Evolutionary conservation across 2,797 vertebrate species (phyloP).

Genomic region (Sebastes diploproa): DNA sequence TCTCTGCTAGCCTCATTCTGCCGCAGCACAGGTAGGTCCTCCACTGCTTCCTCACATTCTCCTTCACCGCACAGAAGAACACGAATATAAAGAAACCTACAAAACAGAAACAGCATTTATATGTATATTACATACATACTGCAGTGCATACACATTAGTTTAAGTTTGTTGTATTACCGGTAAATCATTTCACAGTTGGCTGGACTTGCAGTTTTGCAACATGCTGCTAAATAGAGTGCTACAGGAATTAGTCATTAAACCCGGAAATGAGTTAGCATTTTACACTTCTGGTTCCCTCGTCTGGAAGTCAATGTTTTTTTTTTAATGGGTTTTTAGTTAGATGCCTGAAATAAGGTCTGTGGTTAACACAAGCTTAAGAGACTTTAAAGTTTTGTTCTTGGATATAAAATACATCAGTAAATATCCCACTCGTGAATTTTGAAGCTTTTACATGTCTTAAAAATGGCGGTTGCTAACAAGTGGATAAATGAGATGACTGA

Average conservation of each 20-base stretch:
- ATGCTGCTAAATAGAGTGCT: neutral
- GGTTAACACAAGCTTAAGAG: neutral
- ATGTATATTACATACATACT: neutral
- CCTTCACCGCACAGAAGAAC: constrained; percentile 93
- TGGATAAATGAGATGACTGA: neutral
- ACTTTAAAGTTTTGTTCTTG: neutral
- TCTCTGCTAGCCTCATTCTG: constrained; percentile 88
- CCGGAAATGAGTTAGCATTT: neutral
- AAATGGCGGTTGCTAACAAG: neutral
- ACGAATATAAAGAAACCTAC: constrained; percentile 97
- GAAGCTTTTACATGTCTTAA: neutral
- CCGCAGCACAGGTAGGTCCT: constrained; percentile 94
- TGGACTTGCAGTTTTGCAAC: neutral
- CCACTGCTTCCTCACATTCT: constrained; percentile 94
- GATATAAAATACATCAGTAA: neutral
- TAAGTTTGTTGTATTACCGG: neutral
- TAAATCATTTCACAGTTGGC: neutral
- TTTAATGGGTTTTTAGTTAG: neutral
- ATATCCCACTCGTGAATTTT: neutral
- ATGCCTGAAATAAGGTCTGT: neutral
- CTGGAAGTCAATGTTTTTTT: neutral
- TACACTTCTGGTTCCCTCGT: too few species aligned
- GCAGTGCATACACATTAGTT: neutral
- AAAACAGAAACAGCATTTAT: constrained; percentile 12
- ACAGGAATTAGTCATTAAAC: neutral